Evolutionary conservation across 92 coral and sea anemone genomes (phyloP), one percentile per base, ranked within the genome.

Genomic region (Epizoanthus ramosus): DNA sequence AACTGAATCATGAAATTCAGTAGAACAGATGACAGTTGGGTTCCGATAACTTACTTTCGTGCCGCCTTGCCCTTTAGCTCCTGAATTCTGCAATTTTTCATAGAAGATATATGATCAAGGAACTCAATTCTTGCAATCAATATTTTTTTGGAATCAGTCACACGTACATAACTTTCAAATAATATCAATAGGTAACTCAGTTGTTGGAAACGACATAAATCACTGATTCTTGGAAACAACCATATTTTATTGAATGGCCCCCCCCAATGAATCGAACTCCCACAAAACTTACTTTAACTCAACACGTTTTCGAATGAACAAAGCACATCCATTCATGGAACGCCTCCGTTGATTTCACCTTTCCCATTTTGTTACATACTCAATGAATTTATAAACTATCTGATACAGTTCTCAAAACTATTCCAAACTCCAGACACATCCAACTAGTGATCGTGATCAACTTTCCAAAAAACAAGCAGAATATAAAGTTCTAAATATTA

Each of bases 31-130:
- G 54, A 50, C 15, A 50, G 54, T 47, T 8, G 53, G 53, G 53
- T 50, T 50, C 43, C 35, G 16, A 15, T 56, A 54, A 74, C 79
- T 74, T 74, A 74, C 79, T 74, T 74, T 74, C 15, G 79, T 74
- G 79, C 79, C 79, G 59, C 79, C 79, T 74, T 74, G 79, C 56
- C 79, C 79, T 74, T 74, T 74, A 74, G 64, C 79, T 74, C 79
- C 79, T 56, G 79, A 74, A 53, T 74, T 74, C 79, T 74, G 79
- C 79, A 74, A 74, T 53, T 74, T 74, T 74, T 74, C 35, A 74
- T 74, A 57, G 79, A 74, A 74, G 79, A 74, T 25, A 56, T 17
- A 63, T 74, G 64, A 74, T 53, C 64, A 74, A 28, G 79, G 33
- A 74, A 73, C 61, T 63, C 79, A 74, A 52, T 74, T 74, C 79